A percentile compares a stretch with the other conserved stretches of the same genome.
Conservation (phyloP, 2,113 vertebrate species). For the Onychostruthus taczanowskii region DNA sequence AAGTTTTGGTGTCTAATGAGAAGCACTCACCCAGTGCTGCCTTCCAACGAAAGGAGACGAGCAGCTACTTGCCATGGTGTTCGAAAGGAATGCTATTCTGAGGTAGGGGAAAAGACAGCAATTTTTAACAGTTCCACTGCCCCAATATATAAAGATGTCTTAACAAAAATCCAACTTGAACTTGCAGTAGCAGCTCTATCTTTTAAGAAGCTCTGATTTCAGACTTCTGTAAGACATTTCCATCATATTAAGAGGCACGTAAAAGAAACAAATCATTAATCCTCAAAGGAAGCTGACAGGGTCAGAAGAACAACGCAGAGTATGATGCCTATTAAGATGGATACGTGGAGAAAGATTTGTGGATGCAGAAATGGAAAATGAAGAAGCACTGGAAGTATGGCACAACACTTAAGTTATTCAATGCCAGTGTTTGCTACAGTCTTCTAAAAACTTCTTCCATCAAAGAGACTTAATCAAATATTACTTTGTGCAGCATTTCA, state of each 20-base stretch:
- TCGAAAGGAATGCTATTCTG: constrained; percentile 99
- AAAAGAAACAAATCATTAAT: constrained; percentile 19
- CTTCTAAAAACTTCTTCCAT: not conserved
- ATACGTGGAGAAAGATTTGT: not conserved
- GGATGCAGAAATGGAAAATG: not conserved
- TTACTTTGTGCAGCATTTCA: not conserved
- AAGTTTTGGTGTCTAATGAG: constrained; percentile 43
- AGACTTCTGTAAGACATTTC: not conserved
- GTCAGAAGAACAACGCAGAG: not conserved
- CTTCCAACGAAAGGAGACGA: constrained; percentile 86
- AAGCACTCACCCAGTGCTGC: constrained; percentile 87
- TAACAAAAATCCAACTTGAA: constrained; percentile 31
- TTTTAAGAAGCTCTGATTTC: constrained; percentile 13
- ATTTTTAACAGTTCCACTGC: constrained; percentile 72
- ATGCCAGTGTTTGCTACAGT: not conserved
- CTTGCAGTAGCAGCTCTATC: not conserved
- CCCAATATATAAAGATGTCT: constrained; percentile 32
- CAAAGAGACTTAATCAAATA: not conserved
- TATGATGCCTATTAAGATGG: constrained; percentile 10
- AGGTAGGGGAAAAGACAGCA: constrained; percentile 85
- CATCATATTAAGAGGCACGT: not conserved
- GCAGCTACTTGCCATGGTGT: constrained; percentile 96
- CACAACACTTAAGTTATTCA: not conserved
- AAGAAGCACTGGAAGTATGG: not conserved
- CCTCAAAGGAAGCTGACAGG: not conserved